A percentile compares a stretch with the other conserved stretches of the same genome.
These are phyloP conservation scores for Bovichtus diacanthus DNA, from an alignment of 2,797 vertebrate species.

Conservation along the genomic window DNA sequence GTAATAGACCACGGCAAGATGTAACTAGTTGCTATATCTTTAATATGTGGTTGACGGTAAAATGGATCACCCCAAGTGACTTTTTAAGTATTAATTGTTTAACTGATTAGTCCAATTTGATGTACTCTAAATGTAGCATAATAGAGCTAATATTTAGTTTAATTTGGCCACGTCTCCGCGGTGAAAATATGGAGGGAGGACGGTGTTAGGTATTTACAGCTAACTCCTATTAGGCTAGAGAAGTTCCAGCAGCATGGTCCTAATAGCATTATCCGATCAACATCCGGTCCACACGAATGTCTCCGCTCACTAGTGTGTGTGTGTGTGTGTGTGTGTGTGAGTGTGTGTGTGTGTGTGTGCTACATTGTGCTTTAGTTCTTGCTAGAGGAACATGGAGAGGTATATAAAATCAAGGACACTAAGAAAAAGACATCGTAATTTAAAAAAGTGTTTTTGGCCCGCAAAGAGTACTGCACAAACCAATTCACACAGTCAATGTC, in stretches of 20 bases:
- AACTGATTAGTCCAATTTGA: neutral
- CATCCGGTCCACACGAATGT: conserved; percentile 11
- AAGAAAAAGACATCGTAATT: neutral
- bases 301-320: neutral
- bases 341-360: neutral
- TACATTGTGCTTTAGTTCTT: conserved; percentile 41
- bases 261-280: conserved; percentile 4
- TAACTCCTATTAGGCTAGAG: neutral
- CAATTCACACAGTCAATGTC: neutral
- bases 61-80: neutral
- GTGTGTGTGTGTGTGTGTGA: neutral
- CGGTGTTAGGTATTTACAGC: conserved; percentile 5
- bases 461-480: neutral
- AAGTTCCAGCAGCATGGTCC: neutral
- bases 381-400: neutral
- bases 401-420: neutral
- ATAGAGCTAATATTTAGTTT: neutral
- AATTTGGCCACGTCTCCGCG: neutral
- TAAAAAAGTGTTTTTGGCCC: neutral
- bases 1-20: neutral
- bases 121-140: neutral
- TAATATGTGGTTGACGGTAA: neutral
- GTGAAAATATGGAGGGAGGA: neutral
- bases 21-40: neutral
- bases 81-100: neutral